A percentile compares a stretch with the other conserved stretches of the same genome.
phyloP scores from a whole-genome alignment of 2,888 invertebrate genomes.

The Kryphioiulus occultus region DNA sequence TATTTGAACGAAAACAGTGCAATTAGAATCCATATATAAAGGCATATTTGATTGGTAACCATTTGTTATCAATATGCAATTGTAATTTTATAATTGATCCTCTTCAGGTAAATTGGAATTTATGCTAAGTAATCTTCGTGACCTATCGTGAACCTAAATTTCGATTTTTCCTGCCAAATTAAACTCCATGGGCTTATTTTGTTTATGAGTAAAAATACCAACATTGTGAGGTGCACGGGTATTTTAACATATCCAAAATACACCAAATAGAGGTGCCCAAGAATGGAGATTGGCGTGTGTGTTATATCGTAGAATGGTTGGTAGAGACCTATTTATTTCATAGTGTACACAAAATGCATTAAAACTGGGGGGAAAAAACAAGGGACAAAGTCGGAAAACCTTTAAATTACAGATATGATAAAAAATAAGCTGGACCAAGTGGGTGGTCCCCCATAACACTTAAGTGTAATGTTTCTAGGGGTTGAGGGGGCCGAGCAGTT shows the following conservation, averaged over 20 bases:
- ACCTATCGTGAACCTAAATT: no score
- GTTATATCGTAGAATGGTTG: background rate
- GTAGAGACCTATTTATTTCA: constrained; percentile 39
- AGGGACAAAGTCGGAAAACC: constrained; percentile 7
- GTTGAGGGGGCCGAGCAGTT: background rate
- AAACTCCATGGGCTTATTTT: no score
- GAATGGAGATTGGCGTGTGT: background rate
- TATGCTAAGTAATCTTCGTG: no score
- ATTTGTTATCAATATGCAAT: no score
- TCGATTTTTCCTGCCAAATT: no score
- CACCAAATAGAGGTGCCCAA: background rate
- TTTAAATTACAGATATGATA: constrained; percentile 16
- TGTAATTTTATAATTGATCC: no score
- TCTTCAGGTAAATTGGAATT: no score
- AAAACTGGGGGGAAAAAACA: background rate
- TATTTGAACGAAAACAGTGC: no score
- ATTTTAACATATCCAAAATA: background rate
- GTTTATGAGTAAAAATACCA: no score
- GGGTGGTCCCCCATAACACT: constrained; percentile 17
- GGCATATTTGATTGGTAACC: no score
- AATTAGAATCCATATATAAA: no score
- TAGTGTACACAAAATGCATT: constrained; percentile 41
- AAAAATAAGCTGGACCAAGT: constrained; percentile 9
- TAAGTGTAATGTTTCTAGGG: constrained; percentile 8
- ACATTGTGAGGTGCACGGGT: no score